Evolutionary conservation across 2,797 vertebrate genomes (phyloP).

Genomic region (Xiphorhynchus erythropygius): DNA sequence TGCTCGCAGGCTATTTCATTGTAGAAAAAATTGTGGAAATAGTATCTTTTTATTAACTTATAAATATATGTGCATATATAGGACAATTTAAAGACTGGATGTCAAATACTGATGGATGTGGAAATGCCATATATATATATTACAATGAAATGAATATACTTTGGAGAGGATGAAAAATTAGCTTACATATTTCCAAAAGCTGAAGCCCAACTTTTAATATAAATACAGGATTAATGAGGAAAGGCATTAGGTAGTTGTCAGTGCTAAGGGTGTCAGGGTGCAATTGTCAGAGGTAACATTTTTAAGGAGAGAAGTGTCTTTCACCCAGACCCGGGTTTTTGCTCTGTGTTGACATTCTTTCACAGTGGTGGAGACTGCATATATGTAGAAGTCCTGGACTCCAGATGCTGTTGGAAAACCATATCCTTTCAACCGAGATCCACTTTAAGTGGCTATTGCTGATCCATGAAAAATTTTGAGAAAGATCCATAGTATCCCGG

Average conservation of each 20-base stretch:
- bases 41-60: conserved; percentile 57
- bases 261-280: not conserved
- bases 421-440: not conserved
- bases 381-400: not conserved
- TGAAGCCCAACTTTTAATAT: not conserved
- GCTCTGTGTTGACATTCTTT: not conserved
- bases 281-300: not conserved
- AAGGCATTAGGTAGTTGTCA: not conserved
- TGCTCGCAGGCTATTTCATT: conserved; percentile 49
- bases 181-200: not conserved
- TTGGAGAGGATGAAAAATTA: not conserved
- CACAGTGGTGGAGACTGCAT: not conserved
- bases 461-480: not conserved
- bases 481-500: not conserved
- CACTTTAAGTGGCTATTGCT: not conserved
- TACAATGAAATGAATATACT: not conserved
- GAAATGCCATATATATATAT: conserved; percentile 4
- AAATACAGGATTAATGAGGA: not conserved
- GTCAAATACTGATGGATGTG: conserved; percentile 37
- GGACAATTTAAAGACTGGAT: conserved; percentile 36
- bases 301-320: not conserved
- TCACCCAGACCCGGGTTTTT: not conserved
- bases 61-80: conserved; percentile 64
- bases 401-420: not conserved
- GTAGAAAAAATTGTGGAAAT: conserved; percentile 15